Percentiles rank a stretch among this genome's conserved stretches.
Evolutionary conservation across 1,140 invertebrate species (phyloP).

Genomic region (Caenorhabditis tropicalis): DNA sequence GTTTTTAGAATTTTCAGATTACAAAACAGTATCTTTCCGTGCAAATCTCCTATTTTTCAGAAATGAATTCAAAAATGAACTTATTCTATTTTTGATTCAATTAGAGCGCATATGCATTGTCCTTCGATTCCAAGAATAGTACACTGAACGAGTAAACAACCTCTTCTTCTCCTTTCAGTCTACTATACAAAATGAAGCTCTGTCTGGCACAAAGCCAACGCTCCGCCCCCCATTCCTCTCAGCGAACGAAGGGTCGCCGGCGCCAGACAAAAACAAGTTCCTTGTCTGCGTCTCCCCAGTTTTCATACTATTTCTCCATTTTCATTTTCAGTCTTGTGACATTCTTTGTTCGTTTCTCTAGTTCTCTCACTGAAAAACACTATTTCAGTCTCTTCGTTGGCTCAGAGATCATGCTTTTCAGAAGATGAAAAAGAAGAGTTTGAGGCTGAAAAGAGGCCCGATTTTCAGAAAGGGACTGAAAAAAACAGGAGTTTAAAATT

Average conservation of each 20-base stretch:
- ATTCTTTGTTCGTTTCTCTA: background rate
- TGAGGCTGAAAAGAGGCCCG: background rate
- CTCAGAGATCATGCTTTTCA: background rate
- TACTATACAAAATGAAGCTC: background rate
- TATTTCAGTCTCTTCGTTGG: background rate
- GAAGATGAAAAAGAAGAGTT: background rate
- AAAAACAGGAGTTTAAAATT: too few species aligned
- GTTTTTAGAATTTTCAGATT: too few species aligned
- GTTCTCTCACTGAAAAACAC: background rate
- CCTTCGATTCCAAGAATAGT: background rate
- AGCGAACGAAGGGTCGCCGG: background rate
- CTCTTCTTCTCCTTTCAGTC: background rate
- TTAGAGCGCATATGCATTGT: background rate
- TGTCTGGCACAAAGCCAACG: background rate
- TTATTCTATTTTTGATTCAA: background rate
- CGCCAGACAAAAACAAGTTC: slow-evolving; percentile 37
- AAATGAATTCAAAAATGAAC: background rate
- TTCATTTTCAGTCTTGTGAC: background rate
- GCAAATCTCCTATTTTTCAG: background rate
- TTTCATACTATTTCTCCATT: background rate
- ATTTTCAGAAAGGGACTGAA: too few species aligned
- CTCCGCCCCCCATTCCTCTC: background rate
- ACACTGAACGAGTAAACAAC: too few species aligned
- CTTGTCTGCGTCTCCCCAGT: background rate
- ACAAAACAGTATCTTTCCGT: background rate